Percentiles rank a stretch among this genome's conserved stretches.
Evolutionary conservation across 2,888 invertebrate species (phyloP).

Genomic region (Parascotia fuliginaria): DNA sequence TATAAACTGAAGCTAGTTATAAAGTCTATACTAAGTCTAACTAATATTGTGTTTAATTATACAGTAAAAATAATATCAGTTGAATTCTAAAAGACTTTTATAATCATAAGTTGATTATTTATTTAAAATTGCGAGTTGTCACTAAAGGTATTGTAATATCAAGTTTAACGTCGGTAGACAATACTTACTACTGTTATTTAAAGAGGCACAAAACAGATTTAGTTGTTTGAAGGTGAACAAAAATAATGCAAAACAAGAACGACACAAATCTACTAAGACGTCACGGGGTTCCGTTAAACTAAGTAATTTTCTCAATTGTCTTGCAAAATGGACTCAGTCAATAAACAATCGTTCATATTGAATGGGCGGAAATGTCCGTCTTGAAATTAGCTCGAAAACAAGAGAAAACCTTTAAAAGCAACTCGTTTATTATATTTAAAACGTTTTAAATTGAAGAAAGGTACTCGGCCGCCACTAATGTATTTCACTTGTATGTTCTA

Average conservation of each 20-base stretch:
- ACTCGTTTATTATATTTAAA: slow-evolving; percentile 78
- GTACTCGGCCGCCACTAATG: slow-evolving; percentile 62
- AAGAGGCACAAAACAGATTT: slow-evolving; percentile 1
- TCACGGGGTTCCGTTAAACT: slow-evolving; percentile 63
- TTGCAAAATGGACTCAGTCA: slow-evolving; percentile 74
- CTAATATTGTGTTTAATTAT: no score
- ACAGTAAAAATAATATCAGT: no score
- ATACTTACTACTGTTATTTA: neutral
- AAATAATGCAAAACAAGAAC: slow-evolving; percentile 20
- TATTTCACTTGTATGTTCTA: slow-evolving; percentile 64
- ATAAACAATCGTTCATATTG: slow-evolving; percentile 85
- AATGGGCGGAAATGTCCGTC: slow-evolving; percentile 85
- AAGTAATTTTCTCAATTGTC: slow-evolving; percentile 79
- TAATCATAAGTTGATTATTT: no score
- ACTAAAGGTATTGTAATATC: neutral
- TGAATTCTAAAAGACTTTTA: no score
- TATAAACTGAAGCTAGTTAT: no score
- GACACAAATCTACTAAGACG: slow-evolving; percentile 23
- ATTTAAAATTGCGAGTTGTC: no score
- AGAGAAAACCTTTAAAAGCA: slow-evolving; percentile 82
- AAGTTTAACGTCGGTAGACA: slow-evolving; percentile 3
- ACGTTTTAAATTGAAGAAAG: slow-evolving; percentile 72
- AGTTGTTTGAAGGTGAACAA: neutral
- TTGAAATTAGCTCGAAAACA: slow-evolving; percentile 82
- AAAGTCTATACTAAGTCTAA: no score